These are phyloP conservation scores for Drosophila suboccidentalis DNA, from an alignment of 2,888 invertebrate species.

Conservation along the genomic window DNA sequence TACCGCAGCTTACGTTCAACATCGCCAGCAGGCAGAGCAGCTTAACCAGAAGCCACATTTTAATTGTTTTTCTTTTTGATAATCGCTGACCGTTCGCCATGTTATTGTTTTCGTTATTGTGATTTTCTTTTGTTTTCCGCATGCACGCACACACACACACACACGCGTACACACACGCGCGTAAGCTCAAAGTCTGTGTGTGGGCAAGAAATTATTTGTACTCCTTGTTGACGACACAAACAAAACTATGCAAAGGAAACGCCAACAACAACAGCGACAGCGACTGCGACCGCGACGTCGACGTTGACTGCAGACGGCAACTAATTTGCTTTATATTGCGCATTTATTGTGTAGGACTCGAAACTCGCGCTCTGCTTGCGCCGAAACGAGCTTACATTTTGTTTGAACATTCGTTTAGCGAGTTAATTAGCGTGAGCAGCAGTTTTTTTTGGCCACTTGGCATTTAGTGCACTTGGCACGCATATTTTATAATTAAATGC, in stretches of 20 bases:
- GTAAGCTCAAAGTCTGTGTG: conserved; percentile 72
- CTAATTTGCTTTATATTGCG: conserved; percentile 73
- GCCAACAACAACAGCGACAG: conserved; percentile 18
- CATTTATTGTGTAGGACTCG: conserved; percentile 70
- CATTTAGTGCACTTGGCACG: conserved; percentile 35
- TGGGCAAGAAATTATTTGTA: conserved; percentile 42
- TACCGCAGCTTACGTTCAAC: conserved; percentile 51
- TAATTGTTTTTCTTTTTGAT: conserved; percentile 41
- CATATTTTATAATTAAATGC: conserved; percentile 22
- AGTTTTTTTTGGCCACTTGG: conserved; percentile 14
- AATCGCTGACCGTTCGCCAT: conserved; percentile 33
- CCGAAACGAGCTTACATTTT: conserved; percentile 55
- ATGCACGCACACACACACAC: conserved; percentile 38
- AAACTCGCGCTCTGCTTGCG: conserved; percentile 53
- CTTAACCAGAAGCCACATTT: conserved; percentile 47
- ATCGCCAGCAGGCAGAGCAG: conserved; percentile 58
- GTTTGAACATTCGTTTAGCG: conserved; percentile 46
- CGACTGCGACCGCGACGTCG: conserved; percentile 26
- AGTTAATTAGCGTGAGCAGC: conserved; percentile 24
- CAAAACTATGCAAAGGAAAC: conserved; percentile 54
- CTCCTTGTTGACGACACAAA: conserved; percentile 45
- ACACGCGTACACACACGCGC: conserved; percentile 20
- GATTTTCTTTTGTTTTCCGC: conserved; percentile 74
- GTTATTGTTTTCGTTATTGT: conserved; percentile 53
- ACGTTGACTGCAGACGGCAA: conserved; percentile 52